Conservation (phyloP, 2,797 vertebrate species). For the Neoniphon sammara region DNA sequence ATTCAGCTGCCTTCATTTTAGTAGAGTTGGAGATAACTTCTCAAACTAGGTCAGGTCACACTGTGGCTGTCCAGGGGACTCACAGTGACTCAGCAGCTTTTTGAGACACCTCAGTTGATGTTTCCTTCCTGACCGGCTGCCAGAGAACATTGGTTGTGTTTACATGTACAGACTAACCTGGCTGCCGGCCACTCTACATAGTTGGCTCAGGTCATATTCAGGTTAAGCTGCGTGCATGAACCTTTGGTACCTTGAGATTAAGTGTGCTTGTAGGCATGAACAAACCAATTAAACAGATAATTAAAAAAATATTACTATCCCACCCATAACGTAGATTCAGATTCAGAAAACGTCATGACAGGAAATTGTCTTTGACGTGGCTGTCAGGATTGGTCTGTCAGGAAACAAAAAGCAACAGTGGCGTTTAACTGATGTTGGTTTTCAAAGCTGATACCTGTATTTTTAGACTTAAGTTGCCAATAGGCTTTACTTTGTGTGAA, state of each 20-base stretch:
- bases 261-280: too few relatives aligned
- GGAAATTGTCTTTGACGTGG: too few relatives aligned
- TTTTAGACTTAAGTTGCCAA: background rate
- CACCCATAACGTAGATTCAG: too few relatives aligned
- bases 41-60: background rate
- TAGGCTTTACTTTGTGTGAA: background rate
- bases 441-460: background rate
- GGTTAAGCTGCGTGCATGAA: background rate
- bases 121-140: background rate
- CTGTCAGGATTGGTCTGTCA: too few relatives aligned
- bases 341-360: too few relatives aligned
- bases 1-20: too few relatives aligned
- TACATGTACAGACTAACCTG: conserved; percentile 36
- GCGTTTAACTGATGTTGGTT: background rate
- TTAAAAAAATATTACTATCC: too few relatives aligned
- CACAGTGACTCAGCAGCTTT: conserved; percentile 70
- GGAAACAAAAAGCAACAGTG: too few relatives aligned
- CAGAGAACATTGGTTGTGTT: conserved; percentile 42
- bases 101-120: background rate
- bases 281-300: too few relatives aligned
- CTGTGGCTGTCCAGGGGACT: conserved; percentile 7
- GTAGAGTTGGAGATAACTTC: too few relatives aligned
- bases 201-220: background rate
- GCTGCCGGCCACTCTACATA: conserved; percentile 19
- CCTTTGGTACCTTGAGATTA: background rate